Evolutionary conservation across 2,888 invertebrate species (phyloP).

Genomic region (Erpobdella octoculata): DNA sequence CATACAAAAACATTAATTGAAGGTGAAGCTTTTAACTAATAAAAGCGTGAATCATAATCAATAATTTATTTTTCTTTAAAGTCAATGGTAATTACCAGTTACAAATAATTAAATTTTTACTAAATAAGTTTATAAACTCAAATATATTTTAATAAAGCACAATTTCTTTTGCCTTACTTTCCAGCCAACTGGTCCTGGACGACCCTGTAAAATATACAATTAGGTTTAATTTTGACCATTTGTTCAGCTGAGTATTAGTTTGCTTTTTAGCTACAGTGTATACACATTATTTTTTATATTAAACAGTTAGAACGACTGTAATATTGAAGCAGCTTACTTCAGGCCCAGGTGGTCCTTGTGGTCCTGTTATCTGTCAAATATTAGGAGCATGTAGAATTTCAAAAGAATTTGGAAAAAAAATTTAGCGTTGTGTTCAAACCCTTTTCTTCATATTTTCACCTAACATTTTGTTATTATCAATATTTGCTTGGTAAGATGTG

Average conservation of each 20-base stretch:
- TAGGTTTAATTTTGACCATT: background rate
- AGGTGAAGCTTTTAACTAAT: background rate
- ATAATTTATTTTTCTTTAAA: background rate
- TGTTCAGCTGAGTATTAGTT: background rate
- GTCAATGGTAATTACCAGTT: too few species aligned
- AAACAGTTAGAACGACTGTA: too few species aligned
- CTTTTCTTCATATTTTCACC: too few species aligned
- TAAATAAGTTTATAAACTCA: background rate
- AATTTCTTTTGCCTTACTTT: background rate
- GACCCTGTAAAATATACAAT: constrained; percentile 4
- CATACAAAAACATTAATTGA: background rate
- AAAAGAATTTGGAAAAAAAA: too few species aligned
- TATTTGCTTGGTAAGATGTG: too few species aligned
- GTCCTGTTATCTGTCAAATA: constrained; percentile 2
- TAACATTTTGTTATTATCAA: too few species aligned
- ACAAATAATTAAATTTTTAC: background rate
- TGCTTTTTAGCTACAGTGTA: background rate
- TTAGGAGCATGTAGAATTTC: background rate
- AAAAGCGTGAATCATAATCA: background rate
- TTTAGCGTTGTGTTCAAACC: too few species aligned
- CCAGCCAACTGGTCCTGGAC: background rate
- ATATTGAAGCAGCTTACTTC: too few species aligned
- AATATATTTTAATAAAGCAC: too few species aligned
- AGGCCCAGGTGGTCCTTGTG: constrained; percentile 3
- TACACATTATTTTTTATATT: too few species aligned